A percentile compares a stretch with the other conserved stretches of the same genome.
Conservation (phyloP, 2,888 invertebrate species). For the Malthinus seriepunctatus region DNA sequence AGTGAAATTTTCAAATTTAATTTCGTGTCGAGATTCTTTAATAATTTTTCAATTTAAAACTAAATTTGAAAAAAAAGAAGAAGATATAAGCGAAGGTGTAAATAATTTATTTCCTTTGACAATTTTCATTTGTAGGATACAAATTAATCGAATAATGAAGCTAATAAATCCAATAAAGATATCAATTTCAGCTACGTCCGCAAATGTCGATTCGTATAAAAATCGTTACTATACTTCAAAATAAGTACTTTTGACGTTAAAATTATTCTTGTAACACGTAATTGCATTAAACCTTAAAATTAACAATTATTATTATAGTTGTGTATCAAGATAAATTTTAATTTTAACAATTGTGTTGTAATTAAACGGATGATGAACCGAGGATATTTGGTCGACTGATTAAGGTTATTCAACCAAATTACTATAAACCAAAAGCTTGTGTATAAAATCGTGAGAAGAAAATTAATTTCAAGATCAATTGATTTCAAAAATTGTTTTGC, state of each 20-base stretch:
- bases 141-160: constrained; percentile 12
- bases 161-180: constrained; percentile 6
- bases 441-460: too few species aligned
- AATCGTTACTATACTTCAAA: neutral
- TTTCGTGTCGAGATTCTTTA: too few species aligned
- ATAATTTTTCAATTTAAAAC: neutral
- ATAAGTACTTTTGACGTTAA: too few species aligned
- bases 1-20: too few species aligned
- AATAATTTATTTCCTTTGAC: constrained; percentile 13
- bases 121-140: constrained; percentile 1
- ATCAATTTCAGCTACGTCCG: constrained; percentile 8
- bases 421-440: constrained; percentile 3
- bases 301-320: neutral
- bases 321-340: constrained; percentile 17
- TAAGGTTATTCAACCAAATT: constrained; percentile 26
- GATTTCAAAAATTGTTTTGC: too few species aligned
- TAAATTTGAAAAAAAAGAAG: constrained; percentile 1
- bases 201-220: neutral
- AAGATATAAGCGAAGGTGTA: neutral
- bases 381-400: constrained; percentile 25
- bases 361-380: constrained; percentile 23
- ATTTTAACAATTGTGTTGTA: constrained; percentile 18
- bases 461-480: too few species aligned
- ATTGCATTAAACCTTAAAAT: too few species aligned
- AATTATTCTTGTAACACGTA: too few species aligned